Evolutionary conservation across 2,888 invertebrate genomes (phyloP), one percentile per base, ranked within the genome.

Genomic region (Mesorhabditis spiculigera): DNA sequence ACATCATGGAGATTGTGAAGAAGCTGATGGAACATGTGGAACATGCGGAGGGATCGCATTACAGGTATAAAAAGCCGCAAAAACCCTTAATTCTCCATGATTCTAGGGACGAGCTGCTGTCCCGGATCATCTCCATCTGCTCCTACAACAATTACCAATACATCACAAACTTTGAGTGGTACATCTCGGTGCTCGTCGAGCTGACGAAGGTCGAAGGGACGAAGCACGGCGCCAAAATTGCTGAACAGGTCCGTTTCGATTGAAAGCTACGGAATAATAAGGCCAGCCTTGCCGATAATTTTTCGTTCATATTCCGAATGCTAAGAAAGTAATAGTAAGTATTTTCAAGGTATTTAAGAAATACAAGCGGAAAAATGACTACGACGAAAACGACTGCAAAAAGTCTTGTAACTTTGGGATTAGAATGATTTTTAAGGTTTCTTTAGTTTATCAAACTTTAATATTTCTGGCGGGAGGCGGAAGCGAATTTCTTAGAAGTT

Each of bases 161-260:
- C 88, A 95, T 99, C 73, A 93, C 95, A 10, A 96, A 96, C 89
- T 99, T 99, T 89, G 97, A 99, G 89, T 99, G 98, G 98, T 93
- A 93, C 87, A 91, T 93, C 75, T 92, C 92, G 77, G 91, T 99
- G 78, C 89, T 99, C 77, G 94, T 96, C 2, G 97, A 99, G 86
- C 89, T 99, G 79, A 95, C 96, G 1, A 91, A 95, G 86, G 93
- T 98, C 90, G 97, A 99, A 88, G 95, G 97, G 71, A 93, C 95
- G 4, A 93, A 93, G 86, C 97, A 98, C 87, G 98, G 97, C 87
- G 89, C 90, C 66, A 88, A 93, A 61, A 92, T 95, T 80, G 94
- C 95, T 13, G 84, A 83, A 71, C 85, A 84, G 74, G 80, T 81
- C 41, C 28, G 28, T 28, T 28, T 28, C 28, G 28, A 28, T 28